Evolutionary conservation across 2,113 vertebrate species (phyloP), one percentile per base, ranked within the genome.

Genomic region (Xiphophorus maculatus): DNA sequence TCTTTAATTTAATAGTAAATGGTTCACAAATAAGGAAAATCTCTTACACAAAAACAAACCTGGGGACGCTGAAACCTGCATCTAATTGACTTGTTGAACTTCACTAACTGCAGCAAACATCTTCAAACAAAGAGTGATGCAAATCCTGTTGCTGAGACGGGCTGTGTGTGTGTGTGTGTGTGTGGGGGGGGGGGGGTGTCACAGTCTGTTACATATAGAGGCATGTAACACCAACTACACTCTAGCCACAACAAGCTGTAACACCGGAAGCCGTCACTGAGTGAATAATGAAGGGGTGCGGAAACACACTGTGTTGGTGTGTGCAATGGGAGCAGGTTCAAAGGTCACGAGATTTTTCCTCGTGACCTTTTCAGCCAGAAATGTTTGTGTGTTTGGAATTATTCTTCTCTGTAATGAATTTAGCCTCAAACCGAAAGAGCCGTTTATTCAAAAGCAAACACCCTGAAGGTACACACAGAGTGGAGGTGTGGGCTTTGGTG

Each of bases 401-500:
- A 74, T 48, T 83, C 30, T 54, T 32, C 60, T 64, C 37, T 58
- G 62, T 27, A 66, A 9, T 54, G 44, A 51, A 62, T 82, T 44
- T 19, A 40, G 76, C 60, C 61, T 72, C 79, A 37, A 61, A 73
- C 79, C 40, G 29, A 58, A 8, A 58, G 51, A n/a, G 51, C 22
- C 10, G 51, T n/a, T 58, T 54, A 15, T 42, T 14, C 7, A 58
- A 58, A 58, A 58, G 51, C 51, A 11, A 29, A 63, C 62, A 60
- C 11, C 29, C 30, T 69, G 30, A 66, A 76, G 63, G 70, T 66
- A 71, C 37, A 40, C 71, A 42, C 58, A 65, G 14, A 37, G 70
- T 80, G 75, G 65, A n/a, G 77, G 76, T 81, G 69, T 60, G 74
- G 76, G 76, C n/a, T 22, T 74, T 61, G 51, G 29, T 74, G 66